Evolutionary conservation across 2,113 vertebrate genomes (phyloP), one percentile per base, ranked within the genome.

Genomic region (Cariama cristata): DNA sequence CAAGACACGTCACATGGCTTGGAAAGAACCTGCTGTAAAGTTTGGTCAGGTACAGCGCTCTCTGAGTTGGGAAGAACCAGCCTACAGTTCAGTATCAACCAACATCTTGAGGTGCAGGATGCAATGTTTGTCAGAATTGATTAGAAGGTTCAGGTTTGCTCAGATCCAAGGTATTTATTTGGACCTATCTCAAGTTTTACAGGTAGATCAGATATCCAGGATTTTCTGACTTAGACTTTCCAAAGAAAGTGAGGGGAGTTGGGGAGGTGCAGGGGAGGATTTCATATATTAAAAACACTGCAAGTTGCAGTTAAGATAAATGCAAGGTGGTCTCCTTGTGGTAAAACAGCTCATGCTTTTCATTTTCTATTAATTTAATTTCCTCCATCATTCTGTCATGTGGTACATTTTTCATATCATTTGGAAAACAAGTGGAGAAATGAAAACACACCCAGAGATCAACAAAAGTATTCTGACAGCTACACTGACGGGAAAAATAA

Each of bases 1-100:
- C 1, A 0, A 73, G 56, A 62, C 35, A 62, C 17, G 44, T 47
- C 40, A 38, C 58, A 2, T 0, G 0, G 32, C 60, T 68, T 50
- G 55, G 62, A 49, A 62, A 56, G 47, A 82, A 45, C 45, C 20
- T 72, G 44, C 52, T 52, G 17, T 66, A 22, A 64, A 72, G 22
- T 58, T 63, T 35, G 30, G 44, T 26, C 33, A 38, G 20, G 19
- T 69, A 58, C 33, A 38, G 69, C 24, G 40, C 47, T 47, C 32
- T 68, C 35, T 13, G 26, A 30, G 23, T 55, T 52, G 0, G 2
- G 23, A 69, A 77, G 42, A 69, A 69, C 40, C 28, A 47, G 12
- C 45, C 45, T 60, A 9, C 33, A 14, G 32, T 52, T 53, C 45
- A 7, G 19, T 52, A 83, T 47, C 30, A 42, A 18, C 30, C 18